Evolutionary conservation across 2,797 vertebrate genomes (phyloP).

Genomic region (Coracias cyanogaster): DNA sequence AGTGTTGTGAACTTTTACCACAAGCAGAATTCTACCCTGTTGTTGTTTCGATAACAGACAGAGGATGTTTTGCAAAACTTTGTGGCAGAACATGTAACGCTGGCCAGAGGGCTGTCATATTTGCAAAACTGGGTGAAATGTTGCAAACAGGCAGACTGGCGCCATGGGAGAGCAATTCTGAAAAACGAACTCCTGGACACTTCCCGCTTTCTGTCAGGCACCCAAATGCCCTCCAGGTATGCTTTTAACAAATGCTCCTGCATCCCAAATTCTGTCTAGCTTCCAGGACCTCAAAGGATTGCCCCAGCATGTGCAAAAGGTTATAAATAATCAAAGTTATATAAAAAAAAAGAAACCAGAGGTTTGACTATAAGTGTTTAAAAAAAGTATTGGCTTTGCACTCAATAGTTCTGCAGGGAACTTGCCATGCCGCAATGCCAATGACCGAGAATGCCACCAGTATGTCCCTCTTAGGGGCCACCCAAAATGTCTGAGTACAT

Average conservation of each 20-base stretch:
- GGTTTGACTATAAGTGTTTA: background rate
- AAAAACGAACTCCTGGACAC: background rate
- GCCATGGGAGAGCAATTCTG: conserved; percentile 54
- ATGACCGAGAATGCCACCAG: conserved; percentile 55
- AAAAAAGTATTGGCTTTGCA: conserved; percentile 1
- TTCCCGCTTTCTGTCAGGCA: conserved; percentile 8
- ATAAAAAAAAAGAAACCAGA: background rate
- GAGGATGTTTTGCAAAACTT: conserved; percentile 70
- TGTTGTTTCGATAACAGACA: conserved; percentile 69
- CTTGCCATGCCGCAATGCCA: conserved; percentile 20
- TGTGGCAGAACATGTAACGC: conserved; percentile 61
- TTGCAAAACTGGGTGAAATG: conserved; percentile 77
- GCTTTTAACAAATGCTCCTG: background rate
- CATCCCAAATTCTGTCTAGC: background rate
- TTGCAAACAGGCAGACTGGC: conserved; percentile 68
- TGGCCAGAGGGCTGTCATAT: conserved; percentile 73
- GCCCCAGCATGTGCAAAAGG: background rate
- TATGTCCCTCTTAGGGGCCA: conserved; percentile 62
- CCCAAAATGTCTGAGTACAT: conserved; percentile 69
- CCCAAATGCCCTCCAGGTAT: conserved; percentile 14
- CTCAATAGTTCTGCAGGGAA: conserved; percentile 13
- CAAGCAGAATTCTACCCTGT: conserved; percentile 49
- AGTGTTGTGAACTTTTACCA: conserved; percentile 70
- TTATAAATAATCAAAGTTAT: background rate
- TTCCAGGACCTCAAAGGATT: background rate